Evolutionary conservation across 1,140 invertebrate genomes (phyloP).

Genomic region (Penaeus chinensis): DNA sequence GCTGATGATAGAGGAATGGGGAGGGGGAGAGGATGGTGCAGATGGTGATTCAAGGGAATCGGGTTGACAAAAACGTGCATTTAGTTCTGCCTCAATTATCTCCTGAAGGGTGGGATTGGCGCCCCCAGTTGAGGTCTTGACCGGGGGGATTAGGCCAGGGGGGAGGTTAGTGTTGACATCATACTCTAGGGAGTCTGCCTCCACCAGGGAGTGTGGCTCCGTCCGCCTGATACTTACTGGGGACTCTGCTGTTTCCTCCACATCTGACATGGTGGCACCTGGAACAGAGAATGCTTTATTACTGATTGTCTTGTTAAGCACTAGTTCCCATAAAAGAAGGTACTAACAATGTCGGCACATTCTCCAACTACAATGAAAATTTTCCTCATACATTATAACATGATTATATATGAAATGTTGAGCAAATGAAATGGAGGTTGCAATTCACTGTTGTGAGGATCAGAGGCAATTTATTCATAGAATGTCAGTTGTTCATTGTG

Average conservation of each 20-base stretch:
- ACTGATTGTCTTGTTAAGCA: too few relatives aligned
- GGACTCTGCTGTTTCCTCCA: constrained; percentile 29
- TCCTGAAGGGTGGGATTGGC: constrained; percentile 55
- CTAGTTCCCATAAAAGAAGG: too few relatives aligned
- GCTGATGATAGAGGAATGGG: constrained; percentile 39
- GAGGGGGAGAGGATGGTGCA: constrained; percentile 28
- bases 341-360: too few relatives aligned
- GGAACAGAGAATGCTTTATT: neutral
- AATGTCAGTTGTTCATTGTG: too few relatives aligned
- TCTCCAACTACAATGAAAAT: too few relatives aligned
- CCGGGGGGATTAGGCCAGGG: constrained; percentile 1
- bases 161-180: constrained; percentile 57
- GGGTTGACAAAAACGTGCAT: constrained; percentile 42
- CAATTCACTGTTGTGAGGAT: too few relatives aligned
- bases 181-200: constrained; percentile 55
- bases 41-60: constrained; percentile 50
- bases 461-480: too few relatives aligned
- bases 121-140: constrained; percentile 48
- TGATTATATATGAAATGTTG: too few relatives aligned
- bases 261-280: constrained; percentile 47
- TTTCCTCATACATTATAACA: too few relatives aligned
- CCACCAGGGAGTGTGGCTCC: constrained; percentile 1
- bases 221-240: constrained; percentile 41
- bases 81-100: constrained; percentile 54
- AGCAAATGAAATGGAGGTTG: too few relatives aligned